Percentiles rank a stretch among this genome's conserved stretches.
Conservation (phyloP, 2,113 vertebrate genomes). For the Mystacornis crossleyi region DNA sequence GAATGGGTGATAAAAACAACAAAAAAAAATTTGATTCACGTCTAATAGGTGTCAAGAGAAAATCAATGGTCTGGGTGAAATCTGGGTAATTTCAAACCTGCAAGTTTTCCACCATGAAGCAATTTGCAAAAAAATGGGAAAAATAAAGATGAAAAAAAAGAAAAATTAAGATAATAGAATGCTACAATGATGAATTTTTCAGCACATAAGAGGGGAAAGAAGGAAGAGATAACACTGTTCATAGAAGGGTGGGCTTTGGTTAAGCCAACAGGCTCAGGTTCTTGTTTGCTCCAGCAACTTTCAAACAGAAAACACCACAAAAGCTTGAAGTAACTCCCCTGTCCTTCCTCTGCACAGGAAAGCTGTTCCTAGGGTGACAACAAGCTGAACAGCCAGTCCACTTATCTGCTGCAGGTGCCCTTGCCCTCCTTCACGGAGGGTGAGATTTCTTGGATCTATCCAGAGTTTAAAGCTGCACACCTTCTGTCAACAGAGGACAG, state of each 20-base stretch:
- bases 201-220: neutral
- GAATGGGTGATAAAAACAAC: conserved; percentile 53
- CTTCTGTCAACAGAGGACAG: accelerated
- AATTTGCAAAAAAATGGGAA: neutral
- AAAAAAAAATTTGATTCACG: conserved; percentile 3
- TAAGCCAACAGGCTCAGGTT: neutral
- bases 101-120: neutral
- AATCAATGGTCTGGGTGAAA: conserved; percentile 68
- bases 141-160: neutral
- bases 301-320: neutral
- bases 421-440: neutral
- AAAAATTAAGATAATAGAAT: neutral
- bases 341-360: neutral
- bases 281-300: neutral
- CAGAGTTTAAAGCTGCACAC: neutral
- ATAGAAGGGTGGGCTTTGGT: neutral
- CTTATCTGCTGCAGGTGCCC: neutral
- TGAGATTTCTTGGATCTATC: neutral
- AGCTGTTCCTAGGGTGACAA: neutral
- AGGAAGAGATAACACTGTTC: neutral
- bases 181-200: neutral
- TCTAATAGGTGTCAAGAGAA: conserved; percentile 72
- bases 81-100: conserved; percentile 16
- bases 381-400: neutral
- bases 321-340: neutral